Evolutionary conservation across 2,888 invertebrate species (phyloP).

Genomic region (Andrena camellia): DNA sequence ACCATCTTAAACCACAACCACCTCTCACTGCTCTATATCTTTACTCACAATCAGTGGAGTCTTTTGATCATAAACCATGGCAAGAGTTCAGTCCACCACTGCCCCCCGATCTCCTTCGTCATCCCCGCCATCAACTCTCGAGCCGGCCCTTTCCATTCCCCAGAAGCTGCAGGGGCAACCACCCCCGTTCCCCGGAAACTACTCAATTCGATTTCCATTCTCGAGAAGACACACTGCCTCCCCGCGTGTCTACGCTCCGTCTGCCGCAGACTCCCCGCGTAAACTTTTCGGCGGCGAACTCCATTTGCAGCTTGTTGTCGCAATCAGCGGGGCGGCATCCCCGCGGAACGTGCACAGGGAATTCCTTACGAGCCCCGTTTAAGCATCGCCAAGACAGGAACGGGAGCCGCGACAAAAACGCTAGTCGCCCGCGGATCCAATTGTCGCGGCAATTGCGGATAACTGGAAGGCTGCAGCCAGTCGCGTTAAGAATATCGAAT

Average conservation of each 20-base stretch:
- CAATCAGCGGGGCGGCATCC: background rate
- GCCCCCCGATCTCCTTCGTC: too few species aligned
- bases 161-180: background rate
- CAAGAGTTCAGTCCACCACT: too few species aligned
- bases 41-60: too few species aligned
- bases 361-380: constrained; percentile 6
- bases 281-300: constrained; percentile 8
- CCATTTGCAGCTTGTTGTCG: constrained; percentile 6
- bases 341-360: background rate
- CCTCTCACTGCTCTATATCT: too few species aligned
- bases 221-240: background rate
- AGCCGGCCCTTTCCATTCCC: too few species aligned
- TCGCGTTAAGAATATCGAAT: constrained; percentile 55
- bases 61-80: too few species aligned
- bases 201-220: background rate
- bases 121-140: too few species aligned
- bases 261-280: background rate
- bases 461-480: background rate
- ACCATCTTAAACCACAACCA: too few species aligned
- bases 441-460: constrained; percentile 40
- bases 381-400: background rate
- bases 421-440: constrained; percentile 26
- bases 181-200: background rate
- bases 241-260: background rate
- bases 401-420: constrained; percentile 13